These are phyloP conservation scores for Struthio camelus DNA, from an alignment of 2,113 vertebrate genomes.

Conservation along the genomic window DNA sequence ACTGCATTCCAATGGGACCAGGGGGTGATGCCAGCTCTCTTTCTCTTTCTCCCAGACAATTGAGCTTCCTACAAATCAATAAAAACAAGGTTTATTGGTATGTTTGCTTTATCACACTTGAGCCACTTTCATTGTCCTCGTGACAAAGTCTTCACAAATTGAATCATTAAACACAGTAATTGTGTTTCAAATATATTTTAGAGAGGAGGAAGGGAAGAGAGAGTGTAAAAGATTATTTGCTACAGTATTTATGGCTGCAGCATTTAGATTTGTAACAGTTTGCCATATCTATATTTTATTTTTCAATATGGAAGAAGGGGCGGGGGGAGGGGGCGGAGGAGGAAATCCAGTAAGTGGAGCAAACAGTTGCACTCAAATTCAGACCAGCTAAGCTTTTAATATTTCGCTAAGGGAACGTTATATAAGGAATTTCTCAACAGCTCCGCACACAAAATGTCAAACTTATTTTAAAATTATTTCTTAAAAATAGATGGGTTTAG, in stretches of 20 bases:
- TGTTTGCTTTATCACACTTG: constrained; percentile 51
- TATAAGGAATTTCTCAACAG: constrained; percentile 59
- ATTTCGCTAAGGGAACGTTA: constrained; percentile 41
- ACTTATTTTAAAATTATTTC: constrained; percentile 62
- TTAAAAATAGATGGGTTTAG: constrained; percentile 50
- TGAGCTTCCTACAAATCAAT: constrained; percentile 72
- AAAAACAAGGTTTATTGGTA: constrained; percentile 66
- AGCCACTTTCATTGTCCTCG: constrained; percentile 39
- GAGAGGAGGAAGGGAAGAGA: constrained; percentile 10
- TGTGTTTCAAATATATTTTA: constrained; percentile 49
- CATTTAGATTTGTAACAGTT: constrained; percentile 30
- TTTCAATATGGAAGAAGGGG: not conserved
- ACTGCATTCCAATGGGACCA: constrained; percentile 41
- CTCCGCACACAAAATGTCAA: constrained; percentile 37
- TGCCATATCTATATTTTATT: not conserved
- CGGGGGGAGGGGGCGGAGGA: not conserved
- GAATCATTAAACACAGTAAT: constrained; percentile 65
- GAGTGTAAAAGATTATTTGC: constrained; percentile 10
- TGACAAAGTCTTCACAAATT: constrained; percentile 44
- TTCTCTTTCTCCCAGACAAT: constrained; percentile 54
- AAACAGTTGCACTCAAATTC: constrained; percentile 17
- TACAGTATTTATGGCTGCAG: constrained; percentile 11
- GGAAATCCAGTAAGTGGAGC: constrained; percentile 1
- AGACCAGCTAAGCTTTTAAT: constrained; percentile 46
- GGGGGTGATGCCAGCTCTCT: constrained; percentile 51